Evolutionary conservation across 2,888 invertebrate genomes (phyloP).

Genomic region (Pachymerium ferrugineum): DNA sequence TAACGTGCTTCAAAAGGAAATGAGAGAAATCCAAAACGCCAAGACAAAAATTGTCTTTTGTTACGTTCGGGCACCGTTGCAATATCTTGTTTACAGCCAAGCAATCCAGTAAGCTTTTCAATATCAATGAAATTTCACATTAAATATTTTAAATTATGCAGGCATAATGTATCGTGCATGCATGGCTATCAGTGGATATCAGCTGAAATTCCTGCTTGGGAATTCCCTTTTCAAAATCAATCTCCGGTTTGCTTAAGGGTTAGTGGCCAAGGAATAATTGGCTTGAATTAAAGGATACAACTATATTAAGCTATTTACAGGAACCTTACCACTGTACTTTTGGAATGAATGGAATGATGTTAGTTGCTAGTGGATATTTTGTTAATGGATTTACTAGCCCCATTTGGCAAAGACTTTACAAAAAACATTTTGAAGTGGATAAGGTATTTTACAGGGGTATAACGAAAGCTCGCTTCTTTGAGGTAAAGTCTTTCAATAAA

Average conservation of each 20-base stretch:
- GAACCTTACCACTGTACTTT: slow-evolving; percentile 23
- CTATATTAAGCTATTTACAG: background rate
- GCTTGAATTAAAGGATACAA: background rate
- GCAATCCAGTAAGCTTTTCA: slow-evolving; percentile 2
- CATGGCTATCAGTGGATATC: slow-evolving; percentile 30
- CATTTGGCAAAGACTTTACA: slow-evolving; percentile 25
- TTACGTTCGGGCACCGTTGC: slow-evolving; percentile 28
- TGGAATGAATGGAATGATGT: slow-evolving; percentile 32
- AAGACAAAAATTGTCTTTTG: slow-evolving; percentile 28
- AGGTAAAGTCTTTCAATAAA: background rate
- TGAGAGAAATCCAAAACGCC: background rate
- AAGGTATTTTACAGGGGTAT: slow-evolving; percentile 27
- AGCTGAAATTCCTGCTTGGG: slow-evolving; percentile 24
- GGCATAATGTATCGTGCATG: slow-evolving; percentile 26
- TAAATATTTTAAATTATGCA: too few species aligned
- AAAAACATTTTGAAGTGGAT: slow-evolving; percentile 29
- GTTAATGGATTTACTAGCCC: slow-evolving; percentile 20
- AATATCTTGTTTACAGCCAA: slow-evolving; percentile 28
- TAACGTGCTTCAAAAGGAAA: slow-evolving; percentile 16
- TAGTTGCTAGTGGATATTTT: background rate
- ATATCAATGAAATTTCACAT: background rate
- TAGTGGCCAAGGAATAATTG: too few species aligned
- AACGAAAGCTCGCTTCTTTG: slow-evolving; percentile 23
- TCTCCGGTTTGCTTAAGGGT: slow-evolving; percentile 10
- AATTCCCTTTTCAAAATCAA: slow-evolving; percentile 28